Evolutionary conservation across 1,140 invertebrate species (phyloP), one percentile per base, ranked within the genome.

Genomic region (Temnothorax nylanderi): DNA sequence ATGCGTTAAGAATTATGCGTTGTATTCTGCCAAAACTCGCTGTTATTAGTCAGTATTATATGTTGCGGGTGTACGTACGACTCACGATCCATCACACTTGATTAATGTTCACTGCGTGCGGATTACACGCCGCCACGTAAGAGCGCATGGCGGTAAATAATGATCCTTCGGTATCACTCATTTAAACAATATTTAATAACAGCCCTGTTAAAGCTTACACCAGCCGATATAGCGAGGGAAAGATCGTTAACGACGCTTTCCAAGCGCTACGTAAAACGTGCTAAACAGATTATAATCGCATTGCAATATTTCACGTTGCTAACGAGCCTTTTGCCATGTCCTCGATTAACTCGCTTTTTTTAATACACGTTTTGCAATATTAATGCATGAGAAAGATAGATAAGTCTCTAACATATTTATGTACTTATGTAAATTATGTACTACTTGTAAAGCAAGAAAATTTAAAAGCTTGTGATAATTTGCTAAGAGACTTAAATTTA

Each of bases 161-260:
- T 75, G 80, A 84, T 64, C 69, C 69, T 62, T 75, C 54, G 69
- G 80, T 84, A 84, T 84, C 69, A 41, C 16, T 69, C 49, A 44
- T 72, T 74, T 84, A 84, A 84, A 84, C 71, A 84, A 75, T 75
- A 84, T 84, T 84, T 84, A 84, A 84, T 84, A 84, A 84, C 69
- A 84, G 80, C 13, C 51, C 16, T 49, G 80, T 34, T 84, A 75
- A 75, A 71, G 26, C 56, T 26, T 41, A n/a, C 26, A 26, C 26
- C 26, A 60, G 41, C 26, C 37, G 37, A n/a, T 82, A 72, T 47
- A 41, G 80, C 18, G 37, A 34, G n/a, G 47, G 44, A 75, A 82
- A 56, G 49, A 60, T 62, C 54, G 18, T 84, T 84, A 84, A 84
- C 67, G 80, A 58, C 11, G 34, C 26, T 26, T 71, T 16, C 34